Evolutionary conservation across 2,888 invertebrate species (phyloP), one percentile per base, ranked within the genome.

Genomic region (Hydraecia micacea): DNA sequence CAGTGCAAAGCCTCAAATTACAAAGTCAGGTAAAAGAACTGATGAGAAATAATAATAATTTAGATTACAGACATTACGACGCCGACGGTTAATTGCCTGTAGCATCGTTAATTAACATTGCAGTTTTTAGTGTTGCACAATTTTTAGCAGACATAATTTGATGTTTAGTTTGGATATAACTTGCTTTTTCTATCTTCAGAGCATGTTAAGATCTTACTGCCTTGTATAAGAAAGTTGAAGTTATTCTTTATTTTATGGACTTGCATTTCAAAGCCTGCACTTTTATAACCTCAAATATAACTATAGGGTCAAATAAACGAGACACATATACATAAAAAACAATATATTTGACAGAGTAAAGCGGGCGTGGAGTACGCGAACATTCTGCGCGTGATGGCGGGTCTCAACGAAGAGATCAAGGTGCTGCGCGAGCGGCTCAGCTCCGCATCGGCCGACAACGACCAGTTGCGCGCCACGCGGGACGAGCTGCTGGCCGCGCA

Each of bases 371-470:
- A 97, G 84, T 96, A 95, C 89, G 96, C 96, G 88, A 96, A 96
- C 92, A 91, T 96, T 11, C 90, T 97, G 25, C 95, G 95, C 86
- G 96, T 96, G 87, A 96, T 97, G 96, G 93, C 92, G 62, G 96
- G 96, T 0, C 92, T 97, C 36, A 97, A 97, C 92, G 96, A 96
- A 71, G 96, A 97, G 93, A 96, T 97, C 88, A 93, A 93, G 72
- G 95, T 93, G 75, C 85, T 96, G 71, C 94, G 96, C 80, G 95
- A 94, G 89, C 94, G 96, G 0, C 90, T 96, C 8, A 71, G 86
- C 32, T 89, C 92, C 46, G 90, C 93, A 39, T 52, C 84, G 36
- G 88, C 89, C 1, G 96, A 96, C 91, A 94, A 92, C 91, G 95
- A 95, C 73, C 93, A 94, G 91, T 93, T 96, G 89, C 91, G 95